Evolutionary conservation across 2,888 invertebrate species (phyloP).

Genomic region (Morpho achilles): DNA sequence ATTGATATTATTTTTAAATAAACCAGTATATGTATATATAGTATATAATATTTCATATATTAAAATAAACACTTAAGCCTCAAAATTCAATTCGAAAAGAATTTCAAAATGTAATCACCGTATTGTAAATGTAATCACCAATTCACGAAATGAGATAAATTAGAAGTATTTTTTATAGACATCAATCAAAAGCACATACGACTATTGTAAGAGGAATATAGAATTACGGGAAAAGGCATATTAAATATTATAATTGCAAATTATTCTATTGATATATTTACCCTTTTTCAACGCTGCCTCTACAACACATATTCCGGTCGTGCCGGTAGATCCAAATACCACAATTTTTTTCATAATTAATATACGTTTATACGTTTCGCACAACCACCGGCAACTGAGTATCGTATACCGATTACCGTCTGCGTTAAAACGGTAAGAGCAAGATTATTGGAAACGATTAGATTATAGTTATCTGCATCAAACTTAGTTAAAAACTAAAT

Average conservation of each 20-base stretch:
- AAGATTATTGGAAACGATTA: constrained; percentile 21
- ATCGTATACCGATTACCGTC: constrained; percentile 7
- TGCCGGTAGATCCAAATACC: constrained; percentile 91
- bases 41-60: too few relatives aligned
- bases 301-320: constrained; percentile 88
- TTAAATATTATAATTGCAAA: neutral
- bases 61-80: too few relatives aligned
- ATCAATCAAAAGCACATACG: too few relatives aligned
- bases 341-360: constrained; percentile 85
- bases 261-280: constrained; percentile 44
- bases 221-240: too few relatives aligned
- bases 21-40: too few relatives aligned
- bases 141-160: too few relatives aligned
- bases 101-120: too few relatives aligned
- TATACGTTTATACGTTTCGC: neutral
- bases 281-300: constrained; percentile 89
- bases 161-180: too few relatives aligned
- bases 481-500: neutral
- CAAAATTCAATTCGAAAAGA: too few relatives aligned
- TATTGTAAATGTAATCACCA: too few relatives aligned
- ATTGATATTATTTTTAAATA: too few relatives aligned
- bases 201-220: too few relatives aligned
- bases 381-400: constrained; percentile 6
- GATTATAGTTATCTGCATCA: constrained; percentile 17
- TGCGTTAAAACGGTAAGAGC: constrained; percentile 1